A percentile compares a stretch with the other conserved stretches of the same genome.
Evolutionary conservation across 2,797 vertebrate species (phyloP).

Genomic region (Choloepus didactylus): DNA sequence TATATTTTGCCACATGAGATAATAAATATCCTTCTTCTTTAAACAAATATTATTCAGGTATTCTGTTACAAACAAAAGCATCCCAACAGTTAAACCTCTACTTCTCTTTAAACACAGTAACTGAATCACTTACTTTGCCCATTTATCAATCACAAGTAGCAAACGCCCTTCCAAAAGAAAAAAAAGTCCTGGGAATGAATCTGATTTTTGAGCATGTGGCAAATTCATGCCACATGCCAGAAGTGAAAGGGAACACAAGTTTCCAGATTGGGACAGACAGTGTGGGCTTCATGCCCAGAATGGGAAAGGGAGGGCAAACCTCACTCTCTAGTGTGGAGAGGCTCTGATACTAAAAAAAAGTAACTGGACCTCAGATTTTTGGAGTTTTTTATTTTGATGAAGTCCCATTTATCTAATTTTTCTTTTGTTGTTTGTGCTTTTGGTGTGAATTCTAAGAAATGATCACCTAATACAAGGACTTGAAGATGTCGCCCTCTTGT

Average conservation of each 20-base stretch:
- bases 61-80: not conserved
- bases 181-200: not conserved
- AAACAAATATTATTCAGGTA: not conserved
- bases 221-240: not conserved
- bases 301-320: not conserved
- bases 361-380: not conserved
- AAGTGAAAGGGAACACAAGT: not conserved
- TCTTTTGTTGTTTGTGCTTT: too few relatives aligned
- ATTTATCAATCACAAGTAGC: not conserved
- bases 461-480: too few relatives aligned
- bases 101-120: not conserved
- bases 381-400: not conserved
- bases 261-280: conserved; percentile 3
- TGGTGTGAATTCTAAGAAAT: too few relatives aligned
- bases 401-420: too few relatives aligned
- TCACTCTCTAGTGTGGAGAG: not conserved
- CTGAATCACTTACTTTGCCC: not conserved
- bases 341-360: not conserved
- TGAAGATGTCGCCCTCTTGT: too few relatives aligned
- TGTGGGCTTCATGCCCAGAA: not conserved
- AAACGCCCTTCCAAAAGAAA: conserved; percentile 25
- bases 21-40: not conserved
- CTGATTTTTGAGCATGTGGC: conserved; percentile 7
- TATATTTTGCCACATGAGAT: not conserved
- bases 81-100: not conserved